Base-by-base conservation (phyloP, 1,140 invertebrate genomes). In the Agrypnia vestita region DNA sequence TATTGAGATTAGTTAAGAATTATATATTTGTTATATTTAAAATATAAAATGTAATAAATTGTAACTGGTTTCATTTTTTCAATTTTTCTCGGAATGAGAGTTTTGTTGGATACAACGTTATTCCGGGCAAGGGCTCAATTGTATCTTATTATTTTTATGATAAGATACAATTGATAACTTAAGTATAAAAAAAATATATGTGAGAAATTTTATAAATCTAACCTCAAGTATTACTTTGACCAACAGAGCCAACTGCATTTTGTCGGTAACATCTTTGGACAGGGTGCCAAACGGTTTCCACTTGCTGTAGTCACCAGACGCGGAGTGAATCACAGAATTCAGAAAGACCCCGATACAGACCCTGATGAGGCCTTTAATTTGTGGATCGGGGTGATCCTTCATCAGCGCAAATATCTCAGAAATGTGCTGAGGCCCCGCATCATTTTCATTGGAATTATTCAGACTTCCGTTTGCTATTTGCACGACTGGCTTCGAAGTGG, bases 301-400 rank as follows among this genome's bases (percentile, higher is more conserved):
- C 47, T 87, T 84, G 64, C 85, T 84, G 84, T 90, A 92, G 84
- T 92, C 88, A 11, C 91, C 92, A 76, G 91, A 90, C 6, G 92
- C 90, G 74, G 92, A 87, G 49, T 90, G 87, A 25, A 95, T 89
- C 0, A 92, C 90, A 0, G 93, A 87, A 56, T 91, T 89, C 43
- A 97, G 86, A 84, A 95, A 93, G 82, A 90, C 91, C 3, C 93
- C 94, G 73, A 95, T 88, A 71, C 95, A 86, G 15, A 93, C 87
- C 59, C 94, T 91, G 7, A 93, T 89, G 78, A 94, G 91, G 8
- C 96, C 96, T 83, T 95, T 90, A 19, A 97, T 90, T 85, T 97
- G 95, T 0, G 96, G 96, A 89, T 97, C 96, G 51, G 90, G 86
- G 86, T 97, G 96, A 84, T 90, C 86, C 46, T 92, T 90, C 85